Base-by-base conservation (phyloP, 2,113 vertebrate species). In the Atlantisia rogersi region DNA sequence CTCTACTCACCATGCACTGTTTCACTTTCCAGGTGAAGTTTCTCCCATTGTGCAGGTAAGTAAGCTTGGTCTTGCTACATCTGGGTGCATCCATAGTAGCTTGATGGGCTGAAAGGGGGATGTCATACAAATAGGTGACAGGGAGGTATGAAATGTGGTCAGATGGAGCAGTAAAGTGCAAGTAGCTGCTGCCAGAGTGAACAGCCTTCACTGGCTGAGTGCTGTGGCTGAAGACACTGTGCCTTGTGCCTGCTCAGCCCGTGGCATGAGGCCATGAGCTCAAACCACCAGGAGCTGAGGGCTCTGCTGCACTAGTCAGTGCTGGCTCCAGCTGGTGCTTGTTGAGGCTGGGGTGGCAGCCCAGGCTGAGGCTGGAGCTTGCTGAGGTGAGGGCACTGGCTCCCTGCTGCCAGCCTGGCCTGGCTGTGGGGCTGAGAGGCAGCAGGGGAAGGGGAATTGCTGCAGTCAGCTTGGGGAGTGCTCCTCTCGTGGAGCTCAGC, bases 1-100 rank as follows among this genome's bases (percentile, higher is more conserved):
- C 32, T 65, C 31, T 35, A 63, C 70, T 98, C 86, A 98, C 7
- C 16, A 31, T 92, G 46, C 87, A 28, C 29, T 90, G 42, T 96
- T 97, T 97, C 48, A 56, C 81, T 97, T 97, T 96, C 53, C 94
- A 98, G 98, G 97, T 92, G 95, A 95, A 69, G 59, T 93, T 78
- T 79, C 97, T 90, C 42, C 71, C 87, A 85, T 86, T 84, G 83
- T 15, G 13, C 97, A 95, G 97, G 98, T 98, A 55, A 98, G 97
- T 96, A 88, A 75, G 18, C 16, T 76, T 73, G 76, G 15, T 82
- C 40, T 59, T 96, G 37, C 44, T 65, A 28, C 8, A 32, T 39
- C 29, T 88, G 12, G 2, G 20, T 79, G 12, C 20, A 68, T 80
- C 74, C 1, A 0, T 67, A 31, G 39, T 48, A 95, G 26, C 29